Conservation (phyloP, 2,888 invertebrate genomes). For the Teleogryllus oceanicus region DNA sequence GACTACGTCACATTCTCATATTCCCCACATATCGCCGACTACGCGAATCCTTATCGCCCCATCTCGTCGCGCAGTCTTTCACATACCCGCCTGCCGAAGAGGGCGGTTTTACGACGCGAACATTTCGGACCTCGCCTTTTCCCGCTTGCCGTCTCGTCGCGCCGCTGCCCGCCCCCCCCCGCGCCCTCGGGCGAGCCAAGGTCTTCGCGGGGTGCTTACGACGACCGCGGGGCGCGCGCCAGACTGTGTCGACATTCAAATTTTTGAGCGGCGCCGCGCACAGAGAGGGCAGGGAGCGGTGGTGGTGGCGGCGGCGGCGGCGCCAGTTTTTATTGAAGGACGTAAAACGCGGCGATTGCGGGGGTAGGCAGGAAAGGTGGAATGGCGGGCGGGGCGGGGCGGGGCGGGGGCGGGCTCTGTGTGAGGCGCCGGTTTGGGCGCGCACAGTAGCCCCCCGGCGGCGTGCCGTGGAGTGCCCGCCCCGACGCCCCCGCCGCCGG, state of each 20-base stretch:
- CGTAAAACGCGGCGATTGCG: background rate
- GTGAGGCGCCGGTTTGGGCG: background rate
- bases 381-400: constrained; percentile 34
- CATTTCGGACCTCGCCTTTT: too few species aligned
- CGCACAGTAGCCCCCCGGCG: background rate
- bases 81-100: too few species aligned
- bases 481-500: constrained; percentile 37
- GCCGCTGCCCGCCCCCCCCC: too few species aligned
- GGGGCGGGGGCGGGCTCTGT: constrained; percentile 27
- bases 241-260: constrained; percentile 8
- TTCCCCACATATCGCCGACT: too few species aligned
- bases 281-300: background rate
- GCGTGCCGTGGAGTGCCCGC: background rate
- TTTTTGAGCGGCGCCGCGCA: background rate
- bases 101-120: too few species aligned
- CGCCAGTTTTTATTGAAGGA: background rate
- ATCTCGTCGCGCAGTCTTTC: too few species aligned
- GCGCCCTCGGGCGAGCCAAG: too few species aligned
- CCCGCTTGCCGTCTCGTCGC: too few species aligned
- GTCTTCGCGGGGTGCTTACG: too few species aligned
- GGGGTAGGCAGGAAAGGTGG: constrained; percentile 30
- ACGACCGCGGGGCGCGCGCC: too few species aligned
- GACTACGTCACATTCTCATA: too few species aligned
- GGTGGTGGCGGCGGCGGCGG: constrained; percentile 11
- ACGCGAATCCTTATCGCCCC: too few species aligned